phyloP scores from a whole-genome alignment of 2,797 vertebrate genomes.

The Pitangus sulphuratus region DNA sequence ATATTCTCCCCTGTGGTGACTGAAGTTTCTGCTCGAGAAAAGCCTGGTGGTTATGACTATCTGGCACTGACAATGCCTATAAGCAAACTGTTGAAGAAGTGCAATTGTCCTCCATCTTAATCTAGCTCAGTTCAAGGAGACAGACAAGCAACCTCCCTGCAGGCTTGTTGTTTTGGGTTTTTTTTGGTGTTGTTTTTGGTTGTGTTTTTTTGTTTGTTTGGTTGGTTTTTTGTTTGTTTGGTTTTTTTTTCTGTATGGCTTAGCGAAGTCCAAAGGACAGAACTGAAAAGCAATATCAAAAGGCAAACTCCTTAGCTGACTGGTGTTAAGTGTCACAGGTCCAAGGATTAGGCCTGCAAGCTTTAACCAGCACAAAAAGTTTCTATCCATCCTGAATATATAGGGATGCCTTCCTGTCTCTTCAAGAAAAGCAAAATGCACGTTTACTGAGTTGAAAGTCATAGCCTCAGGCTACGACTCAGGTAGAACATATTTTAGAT shows the following conservation, averaged over 20 bases:
- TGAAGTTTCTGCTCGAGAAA: not conserved
- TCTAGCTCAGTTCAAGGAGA: not conserved
- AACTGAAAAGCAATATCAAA: not conserved
- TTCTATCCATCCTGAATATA: rapidly evolving
- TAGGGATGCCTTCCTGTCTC: not conserved
- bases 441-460: not conserved
- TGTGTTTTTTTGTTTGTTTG: too few relatives aligned
- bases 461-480: rapidly evolving
- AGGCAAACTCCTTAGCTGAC: not conserved
- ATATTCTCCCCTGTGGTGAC: not conserved
- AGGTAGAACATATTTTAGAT: not conserved
- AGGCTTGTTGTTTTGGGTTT: not conserved
- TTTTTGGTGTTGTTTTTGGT: too few relatives aligned
- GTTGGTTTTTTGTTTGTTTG: too few relatives aligned
- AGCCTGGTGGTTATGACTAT: not conserved
- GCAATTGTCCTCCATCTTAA: not conserved
- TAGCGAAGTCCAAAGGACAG: not conserved
- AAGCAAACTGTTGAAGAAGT: not conserved
- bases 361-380: not conserved
- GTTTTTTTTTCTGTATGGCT: not conserved
- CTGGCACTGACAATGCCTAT: not conserved
- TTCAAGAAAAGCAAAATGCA: not conserved
- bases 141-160: not conserved
- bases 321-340: not conserved
- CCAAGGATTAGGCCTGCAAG: not conserved